Evolutionary conservation across 2,888 invertebrate species (phyloP).

Genomic region (Cheilosia impressa): DNA sequence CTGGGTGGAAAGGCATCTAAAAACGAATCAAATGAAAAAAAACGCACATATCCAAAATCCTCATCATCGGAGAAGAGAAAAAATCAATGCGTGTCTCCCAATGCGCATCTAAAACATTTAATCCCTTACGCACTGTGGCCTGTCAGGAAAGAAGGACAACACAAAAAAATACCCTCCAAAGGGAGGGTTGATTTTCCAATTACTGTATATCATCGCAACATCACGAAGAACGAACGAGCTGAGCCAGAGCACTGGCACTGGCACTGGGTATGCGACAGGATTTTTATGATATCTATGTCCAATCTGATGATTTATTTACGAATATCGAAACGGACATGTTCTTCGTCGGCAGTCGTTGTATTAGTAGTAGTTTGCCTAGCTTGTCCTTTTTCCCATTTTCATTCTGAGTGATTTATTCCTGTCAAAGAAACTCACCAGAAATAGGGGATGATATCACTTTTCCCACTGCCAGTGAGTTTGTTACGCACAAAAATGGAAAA

Average conservation of each 20-base stretch:
- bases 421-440: conserved; percentile 79
- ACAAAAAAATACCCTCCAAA: conserved; percentile 34
- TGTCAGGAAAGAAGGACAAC: conserved; percentile 37
- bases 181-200: conserved; percentile 74
- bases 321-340: conserved; percentile 74
- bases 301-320: conserved; percentile 83
- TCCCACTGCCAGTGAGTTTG: conserved; percentile 20
- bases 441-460: conserved; percentile 75
- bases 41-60: conserved; percentile 63
- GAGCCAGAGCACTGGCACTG: conserved; percentile 41
- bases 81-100: conserved; percentile 68
- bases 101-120: conserved; percentile 71
- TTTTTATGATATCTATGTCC: conserved; percentile 84
- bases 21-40: conserved; percentile 2
- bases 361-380: conserved; percentile 32
- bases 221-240: conserved; percentile 52
- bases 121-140: conserved; percentile 72
- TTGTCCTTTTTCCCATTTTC: conserved; percentile 79
- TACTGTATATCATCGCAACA: conserved; percentile 74
- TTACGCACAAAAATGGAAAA: conserved; percentile 57
- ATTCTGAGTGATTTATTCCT: conserved; percentile 83
- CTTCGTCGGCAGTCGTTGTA: conserved; percentile 1
- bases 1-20: conserved; percentile 8
- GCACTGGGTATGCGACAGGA: conserved; percentile 79
- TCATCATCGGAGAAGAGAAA: conserved; percentile 53